Base-by-base conservation (phyloP, 2,888 invertebrate species). In the Eupithecia inturbata region DNA sequence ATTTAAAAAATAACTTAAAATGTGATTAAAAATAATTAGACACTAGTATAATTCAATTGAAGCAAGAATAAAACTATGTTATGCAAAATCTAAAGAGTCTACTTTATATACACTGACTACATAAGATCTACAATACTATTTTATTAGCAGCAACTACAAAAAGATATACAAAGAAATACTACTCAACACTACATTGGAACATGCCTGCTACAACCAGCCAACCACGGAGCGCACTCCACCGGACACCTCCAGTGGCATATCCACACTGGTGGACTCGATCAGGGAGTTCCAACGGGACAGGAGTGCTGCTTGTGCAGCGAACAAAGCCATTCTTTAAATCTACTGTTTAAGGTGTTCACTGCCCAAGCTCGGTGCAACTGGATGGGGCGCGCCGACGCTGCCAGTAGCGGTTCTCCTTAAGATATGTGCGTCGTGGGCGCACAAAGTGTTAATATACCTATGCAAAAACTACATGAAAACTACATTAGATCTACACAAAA, bases 251-350 rank as follows among this genome's bases (percentile, higher is more conserved):
- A 95, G 94, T 0, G 95, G 95, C 70, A 96, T 95, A 85, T 96
- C 96, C 78, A 96, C 95, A 80, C 95, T 95, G 78, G 96, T 96
- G 68, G 96, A 96, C 87, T 97, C 96, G 81, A 96, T 96, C 84
- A 97, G 94, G 78, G 96, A 96, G 84, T 96, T 96, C 96, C 96
- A 97, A 81, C 96, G 96, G 53, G 96, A 96, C 80, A 96, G 95
- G 78, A 97, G 92, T 71, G 96, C 96, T 72, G 97, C 96, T 85
- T 96, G 96, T 81, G 96, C 96, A 81, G 96, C 95, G 82, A 96
- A 96, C 83, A 96, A 96, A 83, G 96, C 96, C 96, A 96, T 96
- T 39, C 5, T 9, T 36, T 9, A 36, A 36, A 36, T 36, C 10
- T 36, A 36, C 36, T 36, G 9, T 36, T 36, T 36, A 36, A 31